These are phyloP conservation scores for Aldrovandia affinis DNA, from an alignment of 2,797 vertebrate species.

Conservation along the genomic window DNA sequence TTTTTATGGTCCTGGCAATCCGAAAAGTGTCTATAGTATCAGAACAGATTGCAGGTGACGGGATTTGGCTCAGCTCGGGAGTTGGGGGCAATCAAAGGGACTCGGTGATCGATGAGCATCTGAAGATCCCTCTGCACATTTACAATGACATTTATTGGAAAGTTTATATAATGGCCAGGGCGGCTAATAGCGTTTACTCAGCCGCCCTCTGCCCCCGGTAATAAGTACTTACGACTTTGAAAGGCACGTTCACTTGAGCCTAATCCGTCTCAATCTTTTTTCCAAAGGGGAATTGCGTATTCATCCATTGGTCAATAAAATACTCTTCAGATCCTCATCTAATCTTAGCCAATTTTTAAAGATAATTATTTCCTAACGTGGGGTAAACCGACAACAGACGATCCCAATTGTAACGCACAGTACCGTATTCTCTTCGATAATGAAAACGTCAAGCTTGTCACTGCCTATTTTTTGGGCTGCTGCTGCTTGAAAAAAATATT, in stretches of 20 bases:
- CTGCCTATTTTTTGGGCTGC: neutral
- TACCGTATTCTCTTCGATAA: neutral
- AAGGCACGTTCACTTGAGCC: neutral
- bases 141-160: constrained; percentile 16
- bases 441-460: neutral
- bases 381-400: neutral
- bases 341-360: neutral
- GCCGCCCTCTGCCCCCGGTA: neutral
- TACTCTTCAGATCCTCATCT: neutral
- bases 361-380: neutral
- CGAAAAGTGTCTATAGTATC: neutral
- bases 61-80: neutral
- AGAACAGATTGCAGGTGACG: neutral
- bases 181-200: neutral
- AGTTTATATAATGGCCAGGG: neutral
- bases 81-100: constrained; percentile 2
- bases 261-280: neutral
- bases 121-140: neutral
- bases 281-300: neutral
- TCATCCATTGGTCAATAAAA: neutral
- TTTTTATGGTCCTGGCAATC: too few relatives aligned
- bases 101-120: neutral
- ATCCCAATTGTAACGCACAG: neutral
- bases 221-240: neutral
- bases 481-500: too few relatives aligned